Percentiles rank a stretch among this genome's conserved stretches.
These are phyloP conservation scores for Montipora cactus DNA, from an alignment of 64 coral and sea anemone genomes.

Conservation along the genomic window DNA sequence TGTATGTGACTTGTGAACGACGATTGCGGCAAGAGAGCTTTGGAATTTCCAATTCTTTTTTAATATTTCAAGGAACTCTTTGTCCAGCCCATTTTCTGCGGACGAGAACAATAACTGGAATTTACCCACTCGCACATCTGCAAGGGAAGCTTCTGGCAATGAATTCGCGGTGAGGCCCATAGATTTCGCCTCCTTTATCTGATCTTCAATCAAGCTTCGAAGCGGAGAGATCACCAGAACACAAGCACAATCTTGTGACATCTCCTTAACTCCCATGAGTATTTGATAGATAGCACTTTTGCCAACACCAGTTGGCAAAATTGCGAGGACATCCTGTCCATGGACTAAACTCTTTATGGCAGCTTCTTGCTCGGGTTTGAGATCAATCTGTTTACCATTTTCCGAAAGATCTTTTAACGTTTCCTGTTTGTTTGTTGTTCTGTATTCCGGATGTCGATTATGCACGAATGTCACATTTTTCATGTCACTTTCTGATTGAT, in stretches of 20 bases:
- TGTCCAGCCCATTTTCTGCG: constrained; percentile 49
- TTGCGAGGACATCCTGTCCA: constrained; percentile 8
- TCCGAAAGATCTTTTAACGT: neutral
- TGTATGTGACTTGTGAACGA: constrained; percentile 62
- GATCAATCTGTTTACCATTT: neutral
- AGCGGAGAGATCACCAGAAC: constrained; percentile 50
- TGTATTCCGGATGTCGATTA: constrained; percentile 9
- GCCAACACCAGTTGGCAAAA: constrained; percentile 1
- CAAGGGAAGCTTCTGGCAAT: constrained; percentile 36
- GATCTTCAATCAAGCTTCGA: constrained; percentile 56
- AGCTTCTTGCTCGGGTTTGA: constrained; percentile 1
- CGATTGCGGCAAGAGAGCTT: constrained; percentile 42
- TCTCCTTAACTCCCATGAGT: neutral
- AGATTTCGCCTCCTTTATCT: constrained; percentile 45
- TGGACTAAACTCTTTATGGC: neutral
- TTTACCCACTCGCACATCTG: constrained; percentile 31
- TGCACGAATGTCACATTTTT: neutral
- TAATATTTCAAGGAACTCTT: constrained; percentile 49
- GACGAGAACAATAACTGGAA: constrained; percentile 56
- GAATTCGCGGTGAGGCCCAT: constrained; percentile 57
- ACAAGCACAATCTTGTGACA: constrained; percentile 1
- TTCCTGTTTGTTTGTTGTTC: neutral
- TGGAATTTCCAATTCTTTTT: constrained; percentile 39
- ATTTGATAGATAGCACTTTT: constrained; percentile 30
- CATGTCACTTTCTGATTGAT: neutral